These are phyloP conservation scores for Sesia bembeciformis DNA, from an alignment of 2,888 invertebrate species.

Conservation along the genomic window DNA sequence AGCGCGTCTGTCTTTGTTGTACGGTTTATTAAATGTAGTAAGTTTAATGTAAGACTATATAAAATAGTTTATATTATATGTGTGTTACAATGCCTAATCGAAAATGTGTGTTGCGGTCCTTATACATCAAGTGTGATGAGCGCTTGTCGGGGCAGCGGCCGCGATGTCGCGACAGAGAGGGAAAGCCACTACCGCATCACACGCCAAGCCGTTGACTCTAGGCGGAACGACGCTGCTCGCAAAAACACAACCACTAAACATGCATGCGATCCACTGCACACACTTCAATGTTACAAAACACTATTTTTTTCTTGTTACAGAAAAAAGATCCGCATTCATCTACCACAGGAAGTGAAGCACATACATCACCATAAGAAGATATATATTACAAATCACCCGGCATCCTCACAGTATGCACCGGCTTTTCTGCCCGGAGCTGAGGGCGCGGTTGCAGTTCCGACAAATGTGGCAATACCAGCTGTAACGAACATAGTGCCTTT, in stretches of 20 bases:
- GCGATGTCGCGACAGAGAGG: conserved; percentile 25
- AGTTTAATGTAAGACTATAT: no score
- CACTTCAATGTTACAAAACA: conserved; percentile 10
- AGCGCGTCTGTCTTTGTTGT: no score
- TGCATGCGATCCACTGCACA: conserved; percentile 43
- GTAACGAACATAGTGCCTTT: conserved; percentile 42
- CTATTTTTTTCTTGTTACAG: conserved; percentile 57
- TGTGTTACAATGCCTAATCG: no score
- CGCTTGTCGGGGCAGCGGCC: conserved; percentile 19
- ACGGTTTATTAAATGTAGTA: no score
- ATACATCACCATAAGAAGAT: conserved; percentile 72
- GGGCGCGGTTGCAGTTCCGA: conserved; percentile 50
- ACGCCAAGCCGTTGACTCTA: conserved; percentile 54
- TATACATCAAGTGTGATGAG: conserved; percentile 33
- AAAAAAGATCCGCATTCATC: conserved; percentile 73
- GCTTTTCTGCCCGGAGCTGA: conserved; percentile 59
- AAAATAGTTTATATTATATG: no score
- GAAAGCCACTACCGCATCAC: conserved; percentile 57
- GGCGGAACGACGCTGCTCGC: conserved; percentile 35
- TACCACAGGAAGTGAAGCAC: conserved; percentile 72
- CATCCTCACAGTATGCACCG: conserved; percentile 62
- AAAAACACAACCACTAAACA: conserved; percentile 25
- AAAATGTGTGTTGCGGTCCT: conserved; percentile 9
- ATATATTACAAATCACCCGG: conserved; percentile 67
- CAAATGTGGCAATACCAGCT: conserved; percentile 45